Evolutionary conservation across 2,797 vertebrate genomes (phyloP), one percentile per base, ranked within the genome.

Genomic region (Anniella stebbinsi): DNA sequence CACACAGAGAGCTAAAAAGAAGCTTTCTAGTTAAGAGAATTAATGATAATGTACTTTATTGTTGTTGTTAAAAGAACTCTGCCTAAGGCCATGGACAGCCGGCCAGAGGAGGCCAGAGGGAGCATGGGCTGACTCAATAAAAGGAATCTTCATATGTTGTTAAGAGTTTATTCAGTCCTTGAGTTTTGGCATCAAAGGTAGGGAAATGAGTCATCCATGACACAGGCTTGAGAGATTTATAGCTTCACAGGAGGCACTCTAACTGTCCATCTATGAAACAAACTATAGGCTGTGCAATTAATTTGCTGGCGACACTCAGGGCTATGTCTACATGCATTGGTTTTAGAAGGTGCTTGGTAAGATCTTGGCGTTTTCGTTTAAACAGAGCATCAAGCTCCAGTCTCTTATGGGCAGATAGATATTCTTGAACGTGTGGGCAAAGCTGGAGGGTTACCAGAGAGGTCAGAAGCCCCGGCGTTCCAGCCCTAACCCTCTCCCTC

Each of bases 121-220:
- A 12, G 38, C 25, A 8, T 33, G 57, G 69, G 3, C 28, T 66
- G 25, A 60, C 25, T 21, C 60, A 11, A 23, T 21, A 1, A 1
- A 36, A 66, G 70, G 23, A 25, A 87, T 60, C 15, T 48, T 84
- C 41, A 1, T 48, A 48, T 2, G 25, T 80, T 91, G 63, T 87
- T 92, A 78, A 21, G 12, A 88, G 90, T 93, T 93, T 93, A 85
- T 88, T 92, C 90, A 88, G 89, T 92, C 96, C 4, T 93, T 95
- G 94, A 93, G 95, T 69, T 91, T n/a, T 48, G 93, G 92, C 88
- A 94, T 89, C 88, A 92, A 89, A 90, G 18, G 28, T 89, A 93
- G 51, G 87, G 75, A 92, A 88, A 90, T 95, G 93, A 96, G 91
- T 96, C 95, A 95, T 87, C 89, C 88, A 89, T 93, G 89, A 93